A percentile compares a stretch with the other conserved stretches of the same genome.
phyloP scores from a whole-genome alignment of 1,140 invertebrate species.

The Drosophila gunungcola region DNA sequence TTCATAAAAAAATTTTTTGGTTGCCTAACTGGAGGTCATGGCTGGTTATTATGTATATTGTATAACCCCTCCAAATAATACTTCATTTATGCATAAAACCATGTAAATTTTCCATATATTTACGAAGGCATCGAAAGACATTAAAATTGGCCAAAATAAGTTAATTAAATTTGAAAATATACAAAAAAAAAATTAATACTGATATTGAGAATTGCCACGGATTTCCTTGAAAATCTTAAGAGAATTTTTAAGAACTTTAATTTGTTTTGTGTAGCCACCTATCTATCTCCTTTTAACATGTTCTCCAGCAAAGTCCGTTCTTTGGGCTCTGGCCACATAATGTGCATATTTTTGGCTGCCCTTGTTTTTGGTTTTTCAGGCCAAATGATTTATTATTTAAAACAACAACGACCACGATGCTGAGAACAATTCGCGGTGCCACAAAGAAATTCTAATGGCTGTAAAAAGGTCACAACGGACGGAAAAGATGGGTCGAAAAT shows the following conservation, averaged over 20 bases:
- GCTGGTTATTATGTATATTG: no score
- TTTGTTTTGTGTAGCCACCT: not conserved
- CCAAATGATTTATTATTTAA: slow-evolving; percentile 80
- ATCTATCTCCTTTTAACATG: slow-evolving; percentile 3
- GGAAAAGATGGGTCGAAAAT: not conserved
- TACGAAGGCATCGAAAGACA: no score
- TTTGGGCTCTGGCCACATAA: slow-evolving; percentile 58
- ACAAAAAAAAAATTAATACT: not conserved
- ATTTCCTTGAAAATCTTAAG: no score
- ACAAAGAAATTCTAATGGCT: slow-evolving; percentile 49
- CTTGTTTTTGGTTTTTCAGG: slow-evolving; percentile 60
- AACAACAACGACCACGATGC: slow-evolving; percentile 38
- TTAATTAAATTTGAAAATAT: not conserved
- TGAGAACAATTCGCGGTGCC: slow-evolving; percentile 33
- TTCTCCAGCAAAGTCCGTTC: slow-evolving; percentile 11
- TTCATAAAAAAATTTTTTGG: no score
- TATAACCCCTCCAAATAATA: no score
- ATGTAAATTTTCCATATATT: no score
- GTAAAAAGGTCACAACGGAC: slow-evolving; percentile 28
- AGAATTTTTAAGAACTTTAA: not conserved
- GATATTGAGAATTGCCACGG: no score
- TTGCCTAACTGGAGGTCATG: no score
- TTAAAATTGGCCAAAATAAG: no score
- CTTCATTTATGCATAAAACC: no score
- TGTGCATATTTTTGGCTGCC: slow-evolving; percentile 71